phyloP scores from a whole-genome alignment of 2,888 invertebrate genomes.

The Lochmaea capreae region DNA sequence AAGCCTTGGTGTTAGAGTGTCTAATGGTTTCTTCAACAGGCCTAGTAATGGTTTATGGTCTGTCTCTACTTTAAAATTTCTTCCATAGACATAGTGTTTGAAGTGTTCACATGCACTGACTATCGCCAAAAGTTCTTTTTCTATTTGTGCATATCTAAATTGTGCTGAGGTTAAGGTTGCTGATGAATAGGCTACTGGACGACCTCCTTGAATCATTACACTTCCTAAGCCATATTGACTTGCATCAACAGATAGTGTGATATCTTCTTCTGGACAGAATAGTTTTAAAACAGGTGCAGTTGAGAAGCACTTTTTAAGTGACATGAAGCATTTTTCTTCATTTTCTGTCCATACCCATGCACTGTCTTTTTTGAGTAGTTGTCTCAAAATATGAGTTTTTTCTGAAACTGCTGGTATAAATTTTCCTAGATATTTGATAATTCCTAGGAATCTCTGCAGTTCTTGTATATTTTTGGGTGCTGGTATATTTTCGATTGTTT shows the following conservation, averaged over 20 bases:
- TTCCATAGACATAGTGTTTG: not conserved
- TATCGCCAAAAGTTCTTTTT: constrained; percentile 1
- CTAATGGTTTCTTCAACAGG: not conserved
- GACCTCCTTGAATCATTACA: constrained; percentile 29
- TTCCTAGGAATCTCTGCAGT: constrained; percentile 19
- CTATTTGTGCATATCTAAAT: constrained; percentile 2
- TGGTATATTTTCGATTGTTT: constrained; percentile 19
- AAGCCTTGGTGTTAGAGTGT: not conserved
- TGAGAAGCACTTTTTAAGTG: constrained; percentile 1
- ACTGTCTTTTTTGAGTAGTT: constrained; percentile 29
- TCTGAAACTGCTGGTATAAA: no score
- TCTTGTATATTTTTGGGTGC: constrained; percentile 29
- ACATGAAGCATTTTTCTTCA: constrained; percentile 31
- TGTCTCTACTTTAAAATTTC: constrained; percentile 6
- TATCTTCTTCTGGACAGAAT: constrained; percentile 26
- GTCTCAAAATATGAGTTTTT: not conserved
- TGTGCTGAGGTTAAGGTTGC: constrained; percentile 34
- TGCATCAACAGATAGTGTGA: constrained; percentile 37
- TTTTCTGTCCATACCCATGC: constrained; percentile 37
- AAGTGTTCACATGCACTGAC: constrained; percentile 6
- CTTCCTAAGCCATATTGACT: constrained; percentile 36
- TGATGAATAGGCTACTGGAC: constrained; percentile 39
- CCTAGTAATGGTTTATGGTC: no score
- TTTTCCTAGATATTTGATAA: no score
- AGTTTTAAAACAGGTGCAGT: constrained; percentile 13